phyloP scores from a whole-genome alignment of 2,797 vertebrate genomes.

The Falco columbarius region DNA sequence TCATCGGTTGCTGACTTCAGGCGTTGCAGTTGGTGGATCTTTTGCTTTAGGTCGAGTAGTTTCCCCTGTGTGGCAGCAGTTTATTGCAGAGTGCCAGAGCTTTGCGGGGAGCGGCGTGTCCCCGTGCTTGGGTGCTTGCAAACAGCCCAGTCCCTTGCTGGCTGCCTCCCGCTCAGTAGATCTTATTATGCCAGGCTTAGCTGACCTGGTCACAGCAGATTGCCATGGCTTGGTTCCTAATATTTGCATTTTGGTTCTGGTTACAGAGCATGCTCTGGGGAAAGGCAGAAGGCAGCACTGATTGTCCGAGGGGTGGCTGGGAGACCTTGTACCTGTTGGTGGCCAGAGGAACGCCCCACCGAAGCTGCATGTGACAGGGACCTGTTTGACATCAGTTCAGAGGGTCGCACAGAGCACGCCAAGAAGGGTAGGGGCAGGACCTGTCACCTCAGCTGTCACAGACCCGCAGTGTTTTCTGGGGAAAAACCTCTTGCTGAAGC shows the following conservation, averaged over 20 bases:
- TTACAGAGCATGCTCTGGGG: neutral
- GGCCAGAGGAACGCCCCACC: neutral
- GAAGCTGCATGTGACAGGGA: fast-evolving
- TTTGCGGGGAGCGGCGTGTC: neutral
- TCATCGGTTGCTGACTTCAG: fast-evolving
- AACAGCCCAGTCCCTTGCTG: neutral
- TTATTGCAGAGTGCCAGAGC: neutral
- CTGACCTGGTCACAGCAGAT: neutral
- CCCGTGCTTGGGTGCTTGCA: neutral
- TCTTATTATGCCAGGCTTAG: conserved; percentile 24
- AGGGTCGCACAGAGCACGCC: neutral
- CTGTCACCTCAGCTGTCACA: neutral
- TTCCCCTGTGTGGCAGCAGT: neutral
- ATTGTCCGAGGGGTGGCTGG: neutral
- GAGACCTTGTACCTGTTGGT: neutral
- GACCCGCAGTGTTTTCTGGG: fast-evolving
- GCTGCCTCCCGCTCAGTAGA: conserved; percentile 14
- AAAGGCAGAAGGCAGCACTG: neutral
- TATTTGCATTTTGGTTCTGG: neutral
- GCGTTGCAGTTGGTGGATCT: neutral
- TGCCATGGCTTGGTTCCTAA: neutral
- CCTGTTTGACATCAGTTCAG: fast-evolving
- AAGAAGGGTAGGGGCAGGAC: neutral
- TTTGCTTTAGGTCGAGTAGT: neutral
- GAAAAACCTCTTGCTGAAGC: neutral